phyloP scores from a whole-genome alignment of 2,888 invertebrate genomes.

The Agriopis aurantiaria region DNA sequence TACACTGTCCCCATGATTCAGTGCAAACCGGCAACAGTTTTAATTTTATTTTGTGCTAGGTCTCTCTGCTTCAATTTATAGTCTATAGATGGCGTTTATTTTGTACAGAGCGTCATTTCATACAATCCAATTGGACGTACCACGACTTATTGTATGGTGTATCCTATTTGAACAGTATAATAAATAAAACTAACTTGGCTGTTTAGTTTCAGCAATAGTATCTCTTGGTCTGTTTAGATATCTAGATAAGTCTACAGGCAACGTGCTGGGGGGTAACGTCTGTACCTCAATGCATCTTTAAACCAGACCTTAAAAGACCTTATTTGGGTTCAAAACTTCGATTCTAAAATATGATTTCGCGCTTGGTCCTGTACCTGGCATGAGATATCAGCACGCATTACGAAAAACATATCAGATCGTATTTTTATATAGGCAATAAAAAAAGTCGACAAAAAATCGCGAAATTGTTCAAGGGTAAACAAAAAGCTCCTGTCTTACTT shows the following conservation, averaged over 20 bases:
- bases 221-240: neutral
- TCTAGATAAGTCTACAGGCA: no score
- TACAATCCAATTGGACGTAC: constrained; percentile 20
- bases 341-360: no score
- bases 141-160: neutral
- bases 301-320: no score
- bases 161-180: neutral
- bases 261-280: no score
- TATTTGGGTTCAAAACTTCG: no score
- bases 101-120: constrained; percentile 54
- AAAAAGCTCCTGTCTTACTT: neutral
- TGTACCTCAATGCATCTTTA: no score
- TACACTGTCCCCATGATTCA: constrained; percentile 69
- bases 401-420: no score
- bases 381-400: no score
- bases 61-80: constrained; percentile 69
- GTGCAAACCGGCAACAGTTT: constrained; percentile 68
- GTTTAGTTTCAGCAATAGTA: neutral
- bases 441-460: no score
- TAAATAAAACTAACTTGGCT: neutral
- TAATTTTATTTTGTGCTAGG: constrained; percentile 76
- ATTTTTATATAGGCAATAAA: no score
- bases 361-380: no score
- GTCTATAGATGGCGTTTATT: constrained; percentile 70
- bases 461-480: neutral